phyloP scores from a whole-genome alignment of 2,797 vertebrate species.

The Cyprinella venusta region DNA sequence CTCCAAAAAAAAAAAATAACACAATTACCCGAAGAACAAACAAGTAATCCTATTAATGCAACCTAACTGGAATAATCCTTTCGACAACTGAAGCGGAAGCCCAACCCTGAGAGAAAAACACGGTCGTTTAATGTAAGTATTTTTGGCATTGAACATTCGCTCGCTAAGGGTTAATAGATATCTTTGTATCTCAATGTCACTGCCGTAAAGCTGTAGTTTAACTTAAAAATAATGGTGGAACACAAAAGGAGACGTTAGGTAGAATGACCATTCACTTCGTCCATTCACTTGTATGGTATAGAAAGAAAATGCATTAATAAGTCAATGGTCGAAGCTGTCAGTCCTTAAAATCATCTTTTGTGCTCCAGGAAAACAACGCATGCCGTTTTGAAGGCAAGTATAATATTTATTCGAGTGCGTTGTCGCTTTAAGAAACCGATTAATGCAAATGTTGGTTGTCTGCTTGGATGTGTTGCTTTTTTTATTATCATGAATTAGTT shows the following conservation, averaged over 20 bases:
- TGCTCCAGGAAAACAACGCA: neutral
- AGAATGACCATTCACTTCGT: slow-evolving; percentile 2
- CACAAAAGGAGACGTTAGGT: neutral
- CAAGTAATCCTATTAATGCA: neutral
- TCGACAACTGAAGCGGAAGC: slow-evolving; percentile 7
- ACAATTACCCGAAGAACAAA: slow-evolving; percentile 52
- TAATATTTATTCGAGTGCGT: neutral
- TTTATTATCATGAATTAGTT: neutral
- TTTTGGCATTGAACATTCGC: neutral
- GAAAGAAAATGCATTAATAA: neutral
- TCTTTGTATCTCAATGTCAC: neutral
- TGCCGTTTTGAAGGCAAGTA: neutral
- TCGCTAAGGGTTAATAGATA: neutral
- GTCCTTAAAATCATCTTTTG: neutral
- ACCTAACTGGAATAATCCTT: slow-evolving; percentile 47
- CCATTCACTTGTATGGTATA: neutral
- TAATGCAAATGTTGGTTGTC: neutral
- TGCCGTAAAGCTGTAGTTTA: neutral
- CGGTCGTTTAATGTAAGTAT: slow-evolving; percentile 45
- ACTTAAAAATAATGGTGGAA: too few relatives aligned
- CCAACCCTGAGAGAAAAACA: neutral
- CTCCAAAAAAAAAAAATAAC: slow-evolving; percentile 22
- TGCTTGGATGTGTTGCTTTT: neutral
- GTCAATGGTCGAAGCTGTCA: neutral
- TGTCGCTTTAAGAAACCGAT: neutral